Evolutionary conservation across 2,888 invertebrate genomes (phyloP).

Genomic region (Hydriomena furcata): DNA sequence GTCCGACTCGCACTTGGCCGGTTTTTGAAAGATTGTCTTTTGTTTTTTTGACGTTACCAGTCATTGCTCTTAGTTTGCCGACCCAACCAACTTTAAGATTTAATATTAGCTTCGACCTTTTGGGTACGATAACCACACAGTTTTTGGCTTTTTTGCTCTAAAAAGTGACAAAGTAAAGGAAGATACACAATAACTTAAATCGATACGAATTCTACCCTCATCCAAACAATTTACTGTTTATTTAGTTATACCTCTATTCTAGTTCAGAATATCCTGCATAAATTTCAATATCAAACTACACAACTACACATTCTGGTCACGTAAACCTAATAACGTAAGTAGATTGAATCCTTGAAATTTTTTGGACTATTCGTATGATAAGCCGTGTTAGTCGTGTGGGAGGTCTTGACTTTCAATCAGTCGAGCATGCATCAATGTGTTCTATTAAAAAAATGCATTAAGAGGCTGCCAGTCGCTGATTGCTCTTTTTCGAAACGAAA

Average conservation of each 20-base stretch:
- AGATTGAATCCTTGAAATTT: conserved; percentile 67
- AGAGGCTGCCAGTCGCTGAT: too few species aligned
- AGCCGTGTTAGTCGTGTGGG: too few species aligned
- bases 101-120: conserved; percentile 4
- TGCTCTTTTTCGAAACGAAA: too few species aligned
- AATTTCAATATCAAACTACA: conserved; percentile 58
- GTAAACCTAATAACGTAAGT: conserved; percentile 66
- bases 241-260: conserved; percentile 45
- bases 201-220: conserved; percentile 35
- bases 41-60: too few species aligned
- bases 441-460: too few species aligned
- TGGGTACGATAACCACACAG: neutral
- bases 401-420: too few species aligned
- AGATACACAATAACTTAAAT: conserved; percentile 16
- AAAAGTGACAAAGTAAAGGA: conserved; percentile 1
- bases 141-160: neutral
- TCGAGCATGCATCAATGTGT: too few species aligned
- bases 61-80: too few species aligned
- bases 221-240: conserved; percentile 45
- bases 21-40: too few species aligned
- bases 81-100: neutral
- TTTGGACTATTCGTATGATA: too few species aligned
- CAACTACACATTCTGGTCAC: conserved; percentile 58
- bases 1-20: too few species aligned
- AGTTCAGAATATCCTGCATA: conserved; percentile 51